Percentiles rank a stretch among this genome's conserved stretches.
phyloP scores from a whole-genome alignment of 2,113 vertebrate species.

The Ciconia stormi region DNA sequence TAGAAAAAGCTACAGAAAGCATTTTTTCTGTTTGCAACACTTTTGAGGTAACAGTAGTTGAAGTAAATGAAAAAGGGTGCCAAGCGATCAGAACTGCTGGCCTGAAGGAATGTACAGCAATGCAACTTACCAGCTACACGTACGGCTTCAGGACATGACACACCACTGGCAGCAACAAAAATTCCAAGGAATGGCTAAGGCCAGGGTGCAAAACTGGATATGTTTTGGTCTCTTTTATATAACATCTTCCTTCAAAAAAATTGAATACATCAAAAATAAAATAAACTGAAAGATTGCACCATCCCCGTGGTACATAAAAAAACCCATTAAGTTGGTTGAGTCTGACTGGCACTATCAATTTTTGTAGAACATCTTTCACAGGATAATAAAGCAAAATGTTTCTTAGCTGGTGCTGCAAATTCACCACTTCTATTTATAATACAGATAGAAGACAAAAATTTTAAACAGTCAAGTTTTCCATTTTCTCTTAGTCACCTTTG shows the following conservation, averaged over 20 bases:
- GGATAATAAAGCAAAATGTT: neutral
- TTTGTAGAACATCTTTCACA: neutral
- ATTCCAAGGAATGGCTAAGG: neutral
- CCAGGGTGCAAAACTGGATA: neutral
- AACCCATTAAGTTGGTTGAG: neutral
- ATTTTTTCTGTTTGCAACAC: neutral
- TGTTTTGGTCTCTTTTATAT: neutral
- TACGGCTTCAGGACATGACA: neutral
- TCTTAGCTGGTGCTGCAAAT: neutral
- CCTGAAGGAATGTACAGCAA: neutral
- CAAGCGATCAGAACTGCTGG: neutral
- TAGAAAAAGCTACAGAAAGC: neutral
- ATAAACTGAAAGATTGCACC: neutral
- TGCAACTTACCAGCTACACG: neutral
- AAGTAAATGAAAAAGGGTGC: neutral
- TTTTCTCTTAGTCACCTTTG: slow-evolving; percentile 1
- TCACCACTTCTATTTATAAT: neutral
- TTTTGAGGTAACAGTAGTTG: neutral
- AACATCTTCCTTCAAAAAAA: neutral
- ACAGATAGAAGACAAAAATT: neutral
- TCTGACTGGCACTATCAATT: neutral
- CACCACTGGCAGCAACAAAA: neutral
- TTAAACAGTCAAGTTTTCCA: neutral
- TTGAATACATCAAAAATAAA: neutral
- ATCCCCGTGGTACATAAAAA: neutral